Evolutionary conservation across 2,888 invertebrate genomes (phyloP).

Genomic region (Eupithecia pulchellata): DNA sequence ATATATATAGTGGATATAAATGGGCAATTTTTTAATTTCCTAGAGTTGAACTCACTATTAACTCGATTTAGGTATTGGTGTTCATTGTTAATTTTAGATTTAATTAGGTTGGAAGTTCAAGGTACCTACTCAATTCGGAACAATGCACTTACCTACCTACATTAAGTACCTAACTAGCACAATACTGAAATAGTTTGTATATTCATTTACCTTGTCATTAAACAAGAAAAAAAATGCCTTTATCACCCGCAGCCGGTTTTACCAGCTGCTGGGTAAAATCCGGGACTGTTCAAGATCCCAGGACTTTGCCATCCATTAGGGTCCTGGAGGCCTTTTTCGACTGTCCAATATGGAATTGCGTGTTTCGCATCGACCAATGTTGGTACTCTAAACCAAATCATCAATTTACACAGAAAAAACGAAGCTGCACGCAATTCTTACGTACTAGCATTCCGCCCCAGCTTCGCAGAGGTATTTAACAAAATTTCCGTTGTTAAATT

Average conservation of each 20-base stretch:
- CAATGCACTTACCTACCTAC: constrained; percentile 6
- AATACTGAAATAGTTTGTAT: not conserved
- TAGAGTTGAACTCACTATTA: not conserved
- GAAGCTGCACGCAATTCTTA: too few relatives aligned
- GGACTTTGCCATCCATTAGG: not conserved
- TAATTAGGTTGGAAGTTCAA: constrained; percentile 18
- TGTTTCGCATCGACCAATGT: too few relatives aligned
- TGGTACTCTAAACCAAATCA: too few relatives aligned
- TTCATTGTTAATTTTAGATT: constrained; percentile 2
- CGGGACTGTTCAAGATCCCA: not conserved
- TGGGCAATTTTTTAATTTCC: not conserved
- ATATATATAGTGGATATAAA: too few relatives aligned
- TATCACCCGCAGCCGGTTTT: not conserved
- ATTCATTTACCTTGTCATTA: not conserved
- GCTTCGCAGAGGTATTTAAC: too few relatives aligned
- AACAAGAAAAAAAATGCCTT: not conserved
- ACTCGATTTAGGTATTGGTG: not conserved
- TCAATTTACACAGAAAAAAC: too few relatives aligned
- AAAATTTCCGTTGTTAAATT: too few relatives aligned
- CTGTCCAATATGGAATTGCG: too few relatives aligned
- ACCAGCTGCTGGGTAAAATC: not conserved
- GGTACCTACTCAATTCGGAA: constrained; percentile 10
- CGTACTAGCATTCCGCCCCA: too few relatives aligned
- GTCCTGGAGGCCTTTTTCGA: too few relatives aligned
- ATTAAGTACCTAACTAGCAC: not conserved